Evolutionary conservation across 2,797 vertebrate species (phyloP), one percentile per base, ranked within the genome.

Genomic region (Pseudochirops cupreus): DNA sequence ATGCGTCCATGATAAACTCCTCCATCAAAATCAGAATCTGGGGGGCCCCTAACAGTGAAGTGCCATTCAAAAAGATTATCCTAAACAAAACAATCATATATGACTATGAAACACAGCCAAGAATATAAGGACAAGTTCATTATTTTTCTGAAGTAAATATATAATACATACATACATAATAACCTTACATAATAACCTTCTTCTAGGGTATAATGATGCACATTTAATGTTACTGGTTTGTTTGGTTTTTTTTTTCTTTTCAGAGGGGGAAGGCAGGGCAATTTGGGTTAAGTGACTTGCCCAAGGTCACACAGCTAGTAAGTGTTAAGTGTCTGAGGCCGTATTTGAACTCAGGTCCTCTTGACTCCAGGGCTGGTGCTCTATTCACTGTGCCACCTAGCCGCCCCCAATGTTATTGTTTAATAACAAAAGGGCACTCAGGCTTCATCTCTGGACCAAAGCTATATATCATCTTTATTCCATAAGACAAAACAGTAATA

Each of bases 11-110:
- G 99, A 98, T 99, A 99, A 98, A 99, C 98, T 58, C 99, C 99
- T 52, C 99, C 99, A 90, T 99, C 99, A 53, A 99, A 99, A 97
- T 99, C 99, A 2, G 99, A 99, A 98, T 99, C 99, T 94, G 99
- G 99, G 93, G 99, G 99, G 4, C 99, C 99, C 67, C 99, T 99
- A 11, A 99, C 99, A 4, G 99, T 99, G 98, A 99, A 99, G 98
- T 99, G 99, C 99, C 99, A 99, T 97, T 99, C 99, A 98, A 99
- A 99, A 95, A 99, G 99, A 97, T 99, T 99, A 98, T 99, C 99
- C 99, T 99, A 98, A 95, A 50, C 92, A 74, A 58, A 95, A 93
- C 5, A 95, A 52, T 56, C 95, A 92, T 46, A 67, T 91, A 10
- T 91, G 94, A 55, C 52, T 92, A 95, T 93, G 28, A 94, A 94